These are phyloP conservation scores for Apeira syringaria DNA, from an alignment of 2,888 invertebrate species.

Conservation along the genomic window DNA sequence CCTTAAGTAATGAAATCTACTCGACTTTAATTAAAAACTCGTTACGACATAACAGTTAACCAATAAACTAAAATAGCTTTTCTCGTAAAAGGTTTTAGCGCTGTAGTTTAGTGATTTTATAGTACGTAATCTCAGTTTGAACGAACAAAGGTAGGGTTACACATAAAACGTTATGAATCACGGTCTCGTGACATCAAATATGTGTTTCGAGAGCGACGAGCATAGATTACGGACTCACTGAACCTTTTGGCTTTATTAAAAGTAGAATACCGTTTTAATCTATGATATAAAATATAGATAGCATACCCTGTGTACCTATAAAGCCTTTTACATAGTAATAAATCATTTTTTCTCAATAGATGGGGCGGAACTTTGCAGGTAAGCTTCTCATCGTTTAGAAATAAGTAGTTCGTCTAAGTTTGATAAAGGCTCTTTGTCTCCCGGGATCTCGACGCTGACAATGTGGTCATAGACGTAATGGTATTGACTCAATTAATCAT, in stretches of 20 bases:
- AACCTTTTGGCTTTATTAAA: slow-evolving; percentile 36
- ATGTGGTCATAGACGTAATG: slow-evolving; percentile 60
- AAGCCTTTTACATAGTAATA: slow-evolving; percentile 44
- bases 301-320: slow-evolving; percentile 36
- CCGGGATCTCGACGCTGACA: slow-evolving; percentile 43
- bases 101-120: slow-evolving; percentile 48
- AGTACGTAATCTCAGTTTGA: slow-evolving; percentile 47
- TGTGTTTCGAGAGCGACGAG: slow-evolving; percentile 49
- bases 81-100: slow-evolving; percentile 47
- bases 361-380: slow-evolving; percentile 25
- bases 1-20: slow-evolving; percentile 71
- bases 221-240: slow-evolving; percentile 40
- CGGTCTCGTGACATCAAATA: slow-evolving; percentile 46
- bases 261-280: slow-evolving; percentile 38
- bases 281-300: slow-evolving; percentile 17
- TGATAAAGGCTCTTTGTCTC: slow-evolving; percentile 37
- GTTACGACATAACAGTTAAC: slow-evolving; percentile 51
- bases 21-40: slow-evolving; percentile 64
- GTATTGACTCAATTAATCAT: slow-evolving; percentile 82
- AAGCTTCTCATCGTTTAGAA: slow-evolving; percentile 13
- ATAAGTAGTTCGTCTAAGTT: slow-evolving; percentile 31
- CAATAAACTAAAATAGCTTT: slow-evolving; percentile 55
- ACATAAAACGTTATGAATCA: slow-evolving; percentile 60
- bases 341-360: slow-evolving; percentile 25
- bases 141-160: slow-evolving; percentile 43